Base-by-base conservation (phyloP, 2,888 invertebrate genomes). In the Thumatha senex region DNA sequence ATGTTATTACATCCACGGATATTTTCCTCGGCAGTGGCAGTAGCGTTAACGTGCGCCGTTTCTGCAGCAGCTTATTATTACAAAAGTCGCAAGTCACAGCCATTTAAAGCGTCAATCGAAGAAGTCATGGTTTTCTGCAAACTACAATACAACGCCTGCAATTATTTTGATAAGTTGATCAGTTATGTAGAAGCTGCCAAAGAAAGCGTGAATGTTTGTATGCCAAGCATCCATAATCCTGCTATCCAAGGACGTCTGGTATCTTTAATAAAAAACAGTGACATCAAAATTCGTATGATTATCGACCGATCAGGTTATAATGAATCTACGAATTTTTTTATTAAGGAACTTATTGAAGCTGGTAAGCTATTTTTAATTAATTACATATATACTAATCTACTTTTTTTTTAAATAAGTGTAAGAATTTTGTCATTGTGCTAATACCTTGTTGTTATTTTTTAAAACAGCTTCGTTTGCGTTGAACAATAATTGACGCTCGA, bases 81-180 rank as follows among this genome's bases (percentile, higher is more conserved):
- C 67, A 87, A 75, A 70, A 84, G 78, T 57, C 80, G 89, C 46
- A 82, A 66, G 51, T 63, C 74, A 24, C 31, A 8, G 11, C 10
- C 31, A 31, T 24, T 2, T 24, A 39, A 18, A 39, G 18, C 15
- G 15, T 85, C 85, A 58, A 67, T 89, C 53, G 90, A 91, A 65
- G 89, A 91, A 79, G 90, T 91, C 50, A 90, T 91, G 90, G 86
- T 90, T 58, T 91, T 91, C 72, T 90, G 90, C 68, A 90, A 91
- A 74, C 72, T 91, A 44, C 90, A 91, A 58, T 86, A 77, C 54
- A 91, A 91, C 68, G 86, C 85, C 12, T 82, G 78, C 58, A 85
- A 87, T 67, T 90, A 83, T 72, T 91, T 91, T 70, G 89, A 91
- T 64, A 89, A 88, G 60, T 63, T 91, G 48, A 78, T 90, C 45